Base-by-base conservation (phyloP, 2,888 invertebrate species). In the Entomobrya proxima region DNA sequence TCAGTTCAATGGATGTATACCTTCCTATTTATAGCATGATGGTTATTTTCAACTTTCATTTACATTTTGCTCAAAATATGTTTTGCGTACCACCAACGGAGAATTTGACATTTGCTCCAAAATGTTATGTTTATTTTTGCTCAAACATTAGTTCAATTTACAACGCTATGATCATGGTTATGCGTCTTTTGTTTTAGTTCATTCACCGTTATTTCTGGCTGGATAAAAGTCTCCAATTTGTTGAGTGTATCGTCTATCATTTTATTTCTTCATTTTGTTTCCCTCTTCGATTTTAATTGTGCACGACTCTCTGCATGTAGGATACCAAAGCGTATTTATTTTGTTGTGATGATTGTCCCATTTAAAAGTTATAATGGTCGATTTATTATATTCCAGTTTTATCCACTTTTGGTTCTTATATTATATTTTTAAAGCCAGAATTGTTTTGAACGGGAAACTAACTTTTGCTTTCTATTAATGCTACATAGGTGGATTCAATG, bases 401-500 rank as follows among this genome's bases (percentile, higher is more conserved):
- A 2, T n/a, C n/a, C n/a, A n/a, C n/a, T 3, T 64, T 5, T n/a
- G n/a, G 44, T 52, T 7, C 35, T 35, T 11, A 21, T 18, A 21
- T 18, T 52, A 21, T 21, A 18, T 21, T 21, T 52, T n/a, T n/a
- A n/a, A n/a, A n/a, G n/a, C n/a, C n/a, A n/a, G n/a, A n/a, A n/a
- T n/a, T 52, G 52, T 52, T 5, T 21, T 24, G 5, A 44, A 30
- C 30, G 4, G 15, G 61, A 21, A 9, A 15, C 30, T 37, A 24
- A 50, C 64, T 44, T 37, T 2, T 24, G 9, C 21, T 37, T 47
- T 52, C 15, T 69, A 58, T 61, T 80, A 37, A 77, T 30, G n/a
- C n/a, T n/a, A n/a, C n/a, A 32, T 30, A 89, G 88, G 87, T 77
- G 89, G 90, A 69, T 90, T 90, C 72, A 87, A 92, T 95, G 95